Evolutionary conservation across 2,113 vertebrate genomes (phyloP), one percentile per base, ranked within the genome.

Genomic region (Leptodactylus fuscus): DNA sequence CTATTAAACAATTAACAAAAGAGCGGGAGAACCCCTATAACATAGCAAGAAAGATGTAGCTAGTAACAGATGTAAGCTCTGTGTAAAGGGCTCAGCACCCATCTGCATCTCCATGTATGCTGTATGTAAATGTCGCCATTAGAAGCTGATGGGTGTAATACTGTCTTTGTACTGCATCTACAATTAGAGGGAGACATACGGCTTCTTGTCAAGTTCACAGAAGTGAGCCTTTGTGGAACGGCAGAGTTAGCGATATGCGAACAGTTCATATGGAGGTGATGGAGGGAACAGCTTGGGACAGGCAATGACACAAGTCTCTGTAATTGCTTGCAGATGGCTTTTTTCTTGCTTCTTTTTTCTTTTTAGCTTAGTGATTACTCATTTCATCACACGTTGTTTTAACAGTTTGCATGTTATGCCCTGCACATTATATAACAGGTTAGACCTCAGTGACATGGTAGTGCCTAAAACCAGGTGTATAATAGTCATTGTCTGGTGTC

Each of bases 201-300:
- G 73, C 73, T 75, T 49, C 73, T 75, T 75, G 73, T 75, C 73
- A 75, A 49, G 73, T 75, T 75, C 27, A 49, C 44, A 49, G 16
- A 75, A 75, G 6, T 29, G 16, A 75, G 41, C 2, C 73, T 75
- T 46, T 75, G n/a, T 75, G 49, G 73, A 75, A 49, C 41, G 27
- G 41, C 71, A 74, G 71, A 48, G 41, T 24, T 24, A 24, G 71
- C 44, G 49, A 29, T 4, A 75, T 75, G 44, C 44, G 24, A 44
- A 0, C 44, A 49, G 73, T 75, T 75, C 73, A 75, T 48, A 75
- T 4, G 44, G 73, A 75, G 73, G 73, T 75, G 73, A 75, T 29
- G 24, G n/a, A 7, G 73, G 73, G 44, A 75, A 75, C 73, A 75
- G 73, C 44, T 75, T 75, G 73, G 73, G 73, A 49, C 73, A 27